These are phyloP conservation scores for Charadrius vociferus DNA, from an alignment of 2,113 vertebrate species.

Conservation along the genomic window DNA sequence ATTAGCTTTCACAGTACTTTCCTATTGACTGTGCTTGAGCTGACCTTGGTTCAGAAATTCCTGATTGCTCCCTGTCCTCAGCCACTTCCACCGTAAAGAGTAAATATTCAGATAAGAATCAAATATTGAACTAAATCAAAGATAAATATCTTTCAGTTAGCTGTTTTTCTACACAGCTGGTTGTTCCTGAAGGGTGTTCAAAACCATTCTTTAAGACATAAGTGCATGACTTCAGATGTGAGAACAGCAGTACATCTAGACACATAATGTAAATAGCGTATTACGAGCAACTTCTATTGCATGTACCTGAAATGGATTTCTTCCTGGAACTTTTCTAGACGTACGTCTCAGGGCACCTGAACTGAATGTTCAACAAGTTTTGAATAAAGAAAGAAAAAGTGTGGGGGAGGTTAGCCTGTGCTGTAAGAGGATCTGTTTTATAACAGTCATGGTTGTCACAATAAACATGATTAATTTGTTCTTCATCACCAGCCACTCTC, in stretches of 20 bases:
- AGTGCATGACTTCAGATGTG: not conserved
- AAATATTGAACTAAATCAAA: not conserved
- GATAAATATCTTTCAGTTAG: not conserved
- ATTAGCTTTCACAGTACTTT: not conserved
- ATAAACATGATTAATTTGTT: conserved; percentile 65
- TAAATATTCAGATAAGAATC: not conserved
- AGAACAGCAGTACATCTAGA: not conserved
- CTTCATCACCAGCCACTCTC: conserved; percentile 53
- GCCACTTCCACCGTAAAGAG: not conserved
- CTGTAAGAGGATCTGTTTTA: conserved; percentile 59
- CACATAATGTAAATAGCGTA: not conserved
- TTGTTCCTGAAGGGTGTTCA: not conserved
- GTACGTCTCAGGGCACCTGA: not conserved
- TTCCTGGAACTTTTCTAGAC: not conserved
- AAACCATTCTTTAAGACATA: not conserved
- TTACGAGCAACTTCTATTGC: not conserved
- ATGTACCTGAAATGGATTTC: not conserved
- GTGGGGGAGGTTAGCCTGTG: not conserved
- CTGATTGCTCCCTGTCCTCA: not conserved
- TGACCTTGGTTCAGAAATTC: not conserved
- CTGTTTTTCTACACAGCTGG: not conserved
- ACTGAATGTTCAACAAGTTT: not conserved
- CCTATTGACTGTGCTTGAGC: not conserved
- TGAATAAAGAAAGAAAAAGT: not conserved
- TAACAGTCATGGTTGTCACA: conserved; percentile 60